Percentiles rank a stretch among this genome's conserved stretches.
phyloP scores from a whole-genome alignment of 1,140 invertebrate species.

The Helicoverpa zea region DNA sequence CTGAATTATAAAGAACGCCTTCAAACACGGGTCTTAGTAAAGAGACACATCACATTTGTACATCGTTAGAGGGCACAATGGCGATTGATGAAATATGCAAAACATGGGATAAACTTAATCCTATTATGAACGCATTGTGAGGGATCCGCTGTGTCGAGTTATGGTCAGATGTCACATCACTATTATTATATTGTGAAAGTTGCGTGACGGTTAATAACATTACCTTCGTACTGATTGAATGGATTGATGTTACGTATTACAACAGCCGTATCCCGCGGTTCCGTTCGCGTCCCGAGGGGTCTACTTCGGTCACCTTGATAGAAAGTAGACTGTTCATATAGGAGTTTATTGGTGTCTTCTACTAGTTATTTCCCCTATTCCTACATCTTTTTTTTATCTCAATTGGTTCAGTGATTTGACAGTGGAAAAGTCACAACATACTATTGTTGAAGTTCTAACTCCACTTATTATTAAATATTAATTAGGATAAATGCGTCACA shows the following conservation, averaged over 20 bases:
- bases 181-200: slow-evolving; percentile 7
- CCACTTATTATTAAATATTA: too few species aligned
- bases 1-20: slow-evolving; percentile 45
- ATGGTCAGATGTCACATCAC: slow-evolving; percentile 33
- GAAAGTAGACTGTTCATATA: too few species aligned
- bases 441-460: too few species aligned
- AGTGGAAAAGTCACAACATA: too few species aligned
- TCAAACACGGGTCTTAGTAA: slow-evolving; percentile 24
- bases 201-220: slow-evolving; percentile 14
- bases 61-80: slow-evolving; percentile 75
- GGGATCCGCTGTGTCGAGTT: slow-evolving; percentile 9
- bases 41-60: slow-evolving; percentile 65
- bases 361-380: too few species aligned
- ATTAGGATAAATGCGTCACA: too few species aligned
- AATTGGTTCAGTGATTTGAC: too few species aligned
- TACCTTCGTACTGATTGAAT: slow-evolving; percentile 16
- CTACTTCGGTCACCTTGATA: too few species aligned
- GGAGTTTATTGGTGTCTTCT: too few species aligned
- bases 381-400: too few species aligned
- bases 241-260: background rate
- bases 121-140: slow-evolving; percentile 57
- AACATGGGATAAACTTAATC: slow-evolving; percentile 57
- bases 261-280: too few species aligned
- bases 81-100: slow-evolving; percentile 79
- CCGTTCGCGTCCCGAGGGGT: too few species aligned